Evolutionary conservation across 1,140 invertebrate genomes (phyloP).

Genomic region (Heliconius congener): DNA sequence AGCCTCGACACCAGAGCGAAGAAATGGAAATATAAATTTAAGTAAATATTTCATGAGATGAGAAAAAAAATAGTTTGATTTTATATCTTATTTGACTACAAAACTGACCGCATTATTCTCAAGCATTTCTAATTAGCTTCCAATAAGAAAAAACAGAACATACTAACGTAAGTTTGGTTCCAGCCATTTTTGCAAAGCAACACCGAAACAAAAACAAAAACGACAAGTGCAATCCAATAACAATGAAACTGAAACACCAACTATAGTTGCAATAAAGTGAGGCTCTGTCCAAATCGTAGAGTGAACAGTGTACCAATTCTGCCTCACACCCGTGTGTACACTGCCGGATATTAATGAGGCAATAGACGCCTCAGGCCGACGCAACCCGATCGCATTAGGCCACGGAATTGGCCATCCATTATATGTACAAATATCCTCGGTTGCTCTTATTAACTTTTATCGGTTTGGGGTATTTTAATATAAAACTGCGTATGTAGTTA

Average conservation of each 20-base stretch:
- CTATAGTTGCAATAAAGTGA: conserved; percentile 18
- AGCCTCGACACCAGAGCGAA: too few species aligned
- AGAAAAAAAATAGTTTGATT: too few species aligned
- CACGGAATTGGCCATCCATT: conserved; percentile 57
- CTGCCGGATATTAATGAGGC: conserved; percentile 67
- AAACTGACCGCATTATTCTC: too few species aligned
- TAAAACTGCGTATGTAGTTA: neutral
- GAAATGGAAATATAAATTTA: too few species aligned
- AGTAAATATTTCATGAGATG: too few species aligned
- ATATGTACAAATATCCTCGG: conserved; percentile 48
- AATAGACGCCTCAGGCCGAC: conserved; percentile 50
- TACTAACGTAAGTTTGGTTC: neutral
- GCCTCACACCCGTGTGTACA: conserved; percentile 43
- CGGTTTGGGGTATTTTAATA: conserved; percentile 23
- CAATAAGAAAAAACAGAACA: neutral
- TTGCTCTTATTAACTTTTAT: conserved; percentile 59
- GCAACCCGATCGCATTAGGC: conserved; percentile 59
- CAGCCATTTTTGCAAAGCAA: neutral
- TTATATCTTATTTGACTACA: too few species aligned
- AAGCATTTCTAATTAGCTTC: neutral
- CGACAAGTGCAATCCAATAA: conserved; percentile 7
- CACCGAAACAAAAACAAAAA: neutral
- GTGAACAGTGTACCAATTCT: neutral
- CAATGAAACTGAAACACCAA: conserved; percentile 13
- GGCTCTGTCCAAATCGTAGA: neutral